A percentile compares a stretch with the other conserved stretches of the same genome.
phyloP scores from a whole-genome alignment of 2,797 vertebrate species.

The Setipinna tenuifilis region DNA sequence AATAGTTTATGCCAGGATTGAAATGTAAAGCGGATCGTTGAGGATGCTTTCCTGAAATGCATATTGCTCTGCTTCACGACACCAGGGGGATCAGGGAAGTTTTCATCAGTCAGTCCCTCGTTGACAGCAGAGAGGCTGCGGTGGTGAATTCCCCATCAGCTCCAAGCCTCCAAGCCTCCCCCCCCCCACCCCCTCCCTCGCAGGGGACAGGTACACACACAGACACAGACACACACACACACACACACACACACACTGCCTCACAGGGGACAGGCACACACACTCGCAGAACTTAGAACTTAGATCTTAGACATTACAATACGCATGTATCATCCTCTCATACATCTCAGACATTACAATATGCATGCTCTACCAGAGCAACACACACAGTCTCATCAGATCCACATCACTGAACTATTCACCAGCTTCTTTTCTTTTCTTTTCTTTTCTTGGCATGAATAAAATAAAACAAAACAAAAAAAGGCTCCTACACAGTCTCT shows the following conservation, averaged over 20 bases:
- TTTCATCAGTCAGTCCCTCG: conserved; percentile 7
- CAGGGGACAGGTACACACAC: too few species aligned
- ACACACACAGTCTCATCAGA: neutral
- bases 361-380: neutral
- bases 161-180: too few species aligned
- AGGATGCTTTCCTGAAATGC: conserved; percentile 5
- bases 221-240: too few species aligned
- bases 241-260: too few species aligned
- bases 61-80: neutral
- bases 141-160: neutral
- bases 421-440: neutral
- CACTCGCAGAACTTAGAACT: too few species aligned
- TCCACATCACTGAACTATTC: neutral
- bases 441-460: neutral
- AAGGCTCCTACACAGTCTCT: neutral
- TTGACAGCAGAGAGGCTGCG: neutral
- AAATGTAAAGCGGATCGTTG: neutral
- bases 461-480: too few species aligned
- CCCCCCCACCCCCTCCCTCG: too few species aligned
- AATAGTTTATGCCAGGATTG: conserved; percentile 36
- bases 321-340: conserved; percentile 13
- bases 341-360: neutral
- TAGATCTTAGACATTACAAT: neutral
- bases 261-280: neutral
- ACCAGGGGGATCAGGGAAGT: conserved; percentile 1